Percentiles rank a stretch among this genome's conserved stretches.
Evolutionary conservation across 2,888 invertebrate genomes (phyloP).

Genomic region (Oeneis ivallda): DNA sequence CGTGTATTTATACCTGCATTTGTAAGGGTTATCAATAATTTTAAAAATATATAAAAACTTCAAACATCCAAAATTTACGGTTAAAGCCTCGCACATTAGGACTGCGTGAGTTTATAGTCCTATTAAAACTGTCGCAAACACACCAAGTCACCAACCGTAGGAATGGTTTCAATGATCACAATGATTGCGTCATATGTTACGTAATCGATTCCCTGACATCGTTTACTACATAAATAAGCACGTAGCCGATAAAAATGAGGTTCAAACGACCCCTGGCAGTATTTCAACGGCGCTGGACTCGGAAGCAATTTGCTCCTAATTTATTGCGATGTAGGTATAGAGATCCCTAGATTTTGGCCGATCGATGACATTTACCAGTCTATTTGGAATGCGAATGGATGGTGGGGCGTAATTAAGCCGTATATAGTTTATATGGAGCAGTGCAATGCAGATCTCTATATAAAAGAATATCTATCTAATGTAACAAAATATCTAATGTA

Average conservation of each 20-base stretch:
- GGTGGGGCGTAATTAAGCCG: slow-evolving; percentile 12
- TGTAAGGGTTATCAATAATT: too few relatives aligned
- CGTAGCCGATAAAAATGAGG: slow-evolving; percentile 30
- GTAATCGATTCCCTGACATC: slow-evolving; percentile 18
- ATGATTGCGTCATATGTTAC: slow-evolving; percentile 20
- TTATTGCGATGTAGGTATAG: slow-evolving; percentile 53
- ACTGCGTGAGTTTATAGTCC: not conserved
- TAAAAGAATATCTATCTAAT: not conserved
- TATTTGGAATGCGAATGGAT: slow-evolving; percentile 23
- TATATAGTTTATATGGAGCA: not conserved
- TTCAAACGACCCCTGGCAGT: slow-evolving; percentile 49
- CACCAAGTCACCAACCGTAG: not conserved
- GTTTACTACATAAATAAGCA: slow-evolving; percentile 25
- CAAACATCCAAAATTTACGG: too few relatives aligned
- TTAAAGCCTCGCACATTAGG: too few relatives aligned
- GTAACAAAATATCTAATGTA: too few relatives aligned
- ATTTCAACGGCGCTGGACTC: slow-evolving; percentile 64
- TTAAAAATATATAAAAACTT: too few relatives aligned
- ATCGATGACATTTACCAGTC: slow-evolving; percentile 36
- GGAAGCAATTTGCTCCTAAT: slow-evolving; percentile 66
- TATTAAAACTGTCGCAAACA: slow-evolving; percentile 7
- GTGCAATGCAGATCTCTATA: not conserved
- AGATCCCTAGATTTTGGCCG: slow-evolving; percentile 39
- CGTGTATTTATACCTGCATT: too few relatives aligned
- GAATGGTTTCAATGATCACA: slow-evolving; percentile 3